Evolutionary conservation across 2,888 invertebrate species (phyloP), one percentile per base, ranked within the genome.

Genomic region (Netelia fuscicornis): DNA sequence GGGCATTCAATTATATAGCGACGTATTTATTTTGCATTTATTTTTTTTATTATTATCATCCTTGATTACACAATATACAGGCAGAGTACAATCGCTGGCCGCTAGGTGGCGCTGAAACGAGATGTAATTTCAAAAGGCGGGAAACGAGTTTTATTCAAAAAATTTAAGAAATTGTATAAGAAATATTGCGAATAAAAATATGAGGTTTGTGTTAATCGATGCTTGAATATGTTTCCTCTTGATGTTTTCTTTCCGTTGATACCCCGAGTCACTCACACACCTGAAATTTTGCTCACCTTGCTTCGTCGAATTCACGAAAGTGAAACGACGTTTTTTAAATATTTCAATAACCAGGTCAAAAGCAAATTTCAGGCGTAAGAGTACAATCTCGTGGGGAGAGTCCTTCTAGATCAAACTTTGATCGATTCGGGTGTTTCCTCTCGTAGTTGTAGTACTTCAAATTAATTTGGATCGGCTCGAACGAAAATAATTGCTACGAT

Each of bases 281-380:
- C 93, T 92, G 93, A 93, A 93, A 93, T 92, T 93, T 93, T 93
- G 93, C 93, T 93, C 93, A 93, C 93, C 93, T 93, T 92, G 44
- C 23, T n/a, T 25, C 75, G 80, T 64, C 72, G 68, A 64, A 54
- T 91, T 87, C 85, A 74, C 58, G 23, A 67, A 58, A 37, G 37
- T 81, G 81, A 81, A 71, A 67, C 72, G 48, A 81, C 77, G 62
- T 75, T 72, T 82, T 77, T 71, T 70, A 42, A 88, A 89, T 90
- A 88, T 90, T 90, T 89, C 89, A 89, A 89, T 87, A 87, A 89
- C 91, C 92, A 93, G 93, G 93, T 93, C 90, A 92, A 92, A 93
- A 93, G 93, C 93, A 93, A 93, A 93, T 91, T 93, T 93, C 93
- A 93, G 93, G 93, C 92, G 93, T 93, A 90, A 91, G 92, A 93